These are phyloP conservation scores for Echinops telfairi DNA, from an alignment of 2,113 vertebrate genomes.

Conservation along the genomic window DNA sequence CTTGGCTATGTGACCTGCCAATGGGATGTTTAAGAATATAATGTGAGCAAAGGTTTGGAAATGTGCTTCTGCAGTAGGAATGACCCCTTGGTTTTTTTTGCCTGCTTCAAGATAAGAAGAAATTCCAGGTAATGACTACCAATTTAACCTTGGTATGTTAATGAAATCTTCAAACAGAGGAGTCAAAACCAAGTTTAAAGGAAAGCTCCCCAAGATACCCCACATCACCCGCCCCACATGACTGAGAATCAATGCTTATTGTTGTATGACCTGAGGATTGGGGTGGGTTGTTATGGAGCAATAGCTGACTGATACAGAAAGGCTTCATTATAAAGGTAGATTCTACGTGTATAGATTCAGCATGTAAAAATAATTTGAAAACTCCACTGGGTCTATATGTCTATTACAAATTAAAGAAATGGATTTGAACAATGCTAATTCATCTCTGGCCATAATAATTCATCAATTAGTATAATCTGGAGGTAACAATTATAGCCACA, in stretches of 20 bases:
- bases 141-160: not conserved
- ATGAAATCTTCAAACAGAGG: not conserved
- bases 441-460: slow-evolving; percentile 20
- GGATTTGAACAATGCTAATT: slow-evolving; percentile 7
- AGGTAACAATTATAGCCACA: not conserved
- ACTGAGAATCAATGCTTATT: slow-evolving; percentile 3
- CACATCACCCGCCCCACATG: not conserved
- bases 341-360: not conserved
- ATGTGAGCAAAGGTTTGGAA: too few species aligned
- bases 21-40: too few species aligned
- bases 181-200: slow-evolving; percentile 31
- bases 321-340: slow-evolving; percentile 25
- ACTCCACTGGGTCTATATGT: not conserved
- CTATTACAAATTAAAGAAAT: slow-evolving; percentile 10
- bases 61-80: too few species aligned
- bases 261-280: slow-evolving; percentile 35
- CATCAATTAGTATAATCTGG: not conserved
- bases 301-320: not conserved
- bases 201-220: not conserved
- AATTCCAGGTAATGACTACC: not conserved
- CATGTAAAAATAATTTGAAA: slow-evolving; percentile 42
- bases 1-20: not conserved
- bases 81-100: too few species aligned
- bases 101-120: not conserved
- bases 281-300: not conserved